A percentile compares a stretch with the other conserved stretches of the same genome.
Evolutionary conservation across 2,888 invertebrate species (phyloP).

Genomic region (Tenthredo notha): DNA sequence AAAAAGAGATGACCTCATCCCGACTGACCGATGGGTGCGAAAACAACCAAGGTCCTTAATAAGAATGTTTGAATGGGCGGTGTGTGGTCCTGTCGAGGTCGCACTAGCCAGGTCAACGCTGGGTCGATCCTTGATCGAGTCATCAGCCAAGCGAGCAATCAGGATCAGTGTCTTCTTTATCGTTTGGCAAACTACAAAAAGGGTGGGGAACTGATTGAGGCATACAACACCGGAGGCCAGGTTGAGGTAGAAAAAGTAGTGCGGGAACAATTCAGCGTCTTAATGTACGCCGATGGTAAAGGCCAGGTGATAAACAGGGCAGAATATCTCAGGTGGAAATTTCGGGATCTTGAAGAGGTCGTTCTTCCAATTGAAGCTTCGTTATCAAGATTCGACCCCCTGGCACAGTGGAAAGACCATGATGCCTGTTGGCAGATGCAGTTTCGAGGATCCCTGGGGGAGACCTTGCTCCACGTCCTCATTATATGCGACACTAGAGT

Average conservation of each 20-base stretch:
- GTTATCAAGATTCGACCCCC: conserved; percentile 90
- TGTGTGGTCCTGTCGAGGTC: conserved; percentile 74
- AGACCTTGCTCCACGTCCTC: conserved; percentile 95
- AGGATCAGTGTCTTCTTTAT: conserved; percentile 93
- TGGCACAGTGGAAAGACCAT: conserved; percentile 94
- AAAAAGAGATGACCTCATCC: conserved; percentile 13
- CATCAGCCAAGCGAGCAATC: conserved; percentile 92
- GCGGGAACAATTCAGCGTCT: conserved; percentile 90
- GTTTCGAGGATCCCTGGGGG: conserved; percentile 96
- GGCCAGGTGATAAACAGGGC: conserved; percentile 92
- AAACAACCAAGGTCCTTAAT: background rate
- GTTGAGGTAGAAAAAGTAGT: conserved; percentile 91
- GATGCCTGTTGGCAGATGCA: conserved; percentile 99
- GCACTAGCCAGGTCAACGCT: conserved; percentile 77
- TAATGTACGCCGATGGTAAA: conserved; percentile 93
- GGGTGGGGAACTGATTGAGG: conserved; percentile 93
- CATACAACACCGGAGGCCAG: conserved; percentile 92
- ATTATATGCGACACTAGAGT: conserved; percentile 96
- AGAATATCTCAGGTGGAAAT: conserved; percentile 94
- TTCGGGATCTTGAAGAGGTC: conserved; percentile 89
- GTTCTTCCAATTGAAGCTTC: conserved; percentile 94
- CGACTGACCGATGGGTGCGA: background rate
- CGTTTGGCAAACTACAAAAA: conserved; percentile 94
- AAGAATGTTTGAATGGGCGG: conserved; percentile 71
- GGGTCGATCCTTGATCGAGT: conserved; percentile 94